Base-by-base conservation (phyloP, 2,797 vertebrate species). In the Megaceryle alcyon region DNA sequence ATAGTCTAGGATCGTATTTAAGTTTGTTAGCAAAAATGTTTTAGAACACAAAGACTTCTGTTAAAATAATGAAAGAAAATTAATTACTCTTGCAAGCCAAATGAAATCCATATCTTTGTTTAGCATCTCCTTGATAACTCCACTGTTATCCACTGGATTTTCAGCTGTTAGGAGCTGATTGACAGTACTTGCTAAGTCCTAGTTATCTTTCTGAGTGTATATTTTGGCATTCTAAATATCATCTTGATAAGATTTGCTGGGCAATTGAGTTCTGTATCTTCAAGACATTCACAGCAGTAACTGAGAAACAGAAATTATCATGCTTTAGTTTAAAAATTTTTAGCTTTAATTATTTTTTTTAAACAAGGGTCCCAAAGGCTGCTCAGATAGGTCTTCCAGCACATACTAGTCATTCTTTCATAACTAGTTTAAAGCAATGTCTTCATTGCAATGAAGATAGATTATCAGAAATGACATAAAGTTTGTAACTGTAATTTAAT, bases 201-300 rank as follows among this genome's bases (percentile, higher is more conserved):
- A 14, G 7, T 92, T 90, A 86, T 79, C 41, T 88, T 89, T 93
- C 71, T 73, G 66, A 75, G n/a, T 57, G 28, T 39, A 76, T 90
- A 54, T 94, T 92, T 88, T 84, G 63, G 85, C 81, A 83, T 79
- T 78, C 61, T 94, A 51, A 89, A 72, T 79, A 92, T 43, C 70
- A 86, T 46, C 54, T 49, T 22, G 69, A 28, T 73, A 77, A 72
- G 57, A 91, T 61, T 65, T 84, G 9, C 84, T 54, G 37, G 31
- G 29, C 49, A 78, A 37, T 35, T 53, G 9, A 72, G 65, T 90
- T 81, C 28, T 60, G 8, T 68, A 17, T 90, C 31, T 73, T 83
- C 1, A 5, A 85, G 68, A 51, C 21, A 41, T 43, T 75, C 44
- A 17, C 6, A 39, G 41, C 20, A 88, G 60, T 39, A 83, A 68